Evolutionary conservation across 1,140 invertebrate genomes (phyloP), one percentile per base, ranked within the genome.

Genomic region (Elymnias hypermnestra): DNA sequence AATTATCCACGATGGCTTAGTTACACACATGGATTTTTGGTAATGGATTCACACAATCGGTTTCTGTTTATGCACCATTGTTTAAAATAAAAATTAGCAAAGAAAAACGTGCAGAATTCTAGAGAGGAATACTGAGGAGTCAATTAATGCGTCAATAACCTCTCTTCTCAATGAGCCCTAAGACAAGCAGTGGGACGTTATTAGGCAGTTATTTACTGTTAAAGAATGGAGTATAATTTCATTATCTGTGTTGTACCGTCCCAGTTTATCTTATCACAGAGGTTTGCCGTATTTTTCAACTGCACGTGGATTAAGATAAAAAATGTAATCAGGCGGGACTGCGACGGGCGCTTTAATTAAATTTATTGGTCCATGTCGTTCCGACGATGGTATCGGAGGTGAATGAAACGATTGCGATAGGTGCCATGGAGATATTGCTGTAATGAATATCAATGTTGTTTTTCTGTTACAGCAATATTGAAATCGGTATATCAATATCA

Each of bases 291-390:
- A 8, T 23, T 47, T 47, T 47, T 47, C 40, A 33, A 33, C 36
- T 22, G 48, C 31, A 14, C 51, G 47, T 47, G 50, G 65, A 64
- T 63, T 68, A 62, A 46, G 52, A 49, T 67, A 68, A 72, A 64
- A 48, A 68, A 62, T 51, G 59, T 60, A 68, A 63, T 63, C 59
- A 28, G 35, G 42, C 48, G 23, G 33, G 23, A 37, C 14, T 31
- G 46, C 31, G 50, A 59, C 65, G 57, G 51, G 63, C 63, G 58
- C 60, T 62, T 65, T 75, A 75, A 75, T 75, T 75, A 70, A 72
- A 72, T 72, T 72, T 72, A 72, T 64, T 49, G 7, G 6, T 15
- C 3, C 29, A 5, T 15, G 29, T 15, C 29, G 29, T 15, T 33
- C 29, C 13, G 5, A 15, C 29, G 29, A 33, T 33, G 12, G 13